Evolutionary conservation across 2,797 vertebrate genomes (phyloP).

Genomic region (Cynodonichthys magdalenae): DNA sequence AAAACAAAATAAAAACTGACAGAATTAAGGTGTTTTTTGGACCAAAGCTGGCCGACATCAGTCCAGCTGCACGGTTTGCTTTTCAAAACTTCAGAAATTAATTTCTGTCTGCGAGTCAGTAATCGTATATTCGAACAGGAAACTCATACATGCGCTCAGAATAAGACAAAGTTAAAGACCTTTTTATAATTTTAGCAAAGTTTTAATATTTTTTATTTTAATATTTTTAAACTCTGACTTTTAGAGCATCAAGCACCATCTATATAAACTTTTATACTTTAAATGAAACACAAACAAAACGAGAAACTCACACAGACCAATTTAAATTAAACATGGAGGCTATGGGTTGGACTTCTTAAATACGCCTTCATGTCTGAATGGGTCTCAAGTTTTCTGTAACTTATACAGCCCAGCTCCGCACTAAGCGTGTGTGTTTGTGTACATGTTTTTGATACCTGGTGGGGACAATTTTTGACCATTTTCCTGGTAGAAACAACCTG

Average conservation of each 20-base stretch:
- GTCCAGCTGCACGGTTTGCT: slow-evolving; percentile 33
- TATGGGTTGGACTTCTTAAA: slow-evolving; percentile 68
- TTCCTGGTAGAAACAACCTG: too few relatives aligned
- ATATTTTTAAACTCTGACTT: not conserved
- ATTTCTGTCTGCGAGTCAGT: slow-evolving; percentile 28
- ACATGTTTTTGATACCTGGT: not conserved
- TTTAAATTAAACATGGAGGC: slow-evolving; percentile 16
- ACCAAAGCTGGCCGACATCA: slow-evolving; percentile 7
- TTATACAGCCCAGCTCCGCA: slow-evolving; percentile 78
- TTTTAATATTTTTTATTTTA: too few relatives aligned
- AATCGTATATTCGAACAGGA: slow-evolving; percentile 26
- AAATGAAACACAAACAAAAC: not conserved
- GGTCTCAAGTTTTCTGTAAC: slow-evolving; percentile 82
- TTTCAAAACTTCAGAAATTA: slow-evolving; percentile 32
- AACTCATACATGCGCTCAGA: slow-evolving; percentile 7
- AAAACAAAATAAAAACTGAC: slow-evolving; percentile 63
- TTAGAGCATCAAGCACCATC: not conserved
- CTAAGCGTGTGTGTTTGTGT: slow-evolving; percentile 26
- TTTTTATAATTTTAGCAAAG: not conserved
- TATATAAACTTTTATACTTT: not conserved
- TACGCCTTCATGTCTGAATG: slow-evolving; percentile 85
- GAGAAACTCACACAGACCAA: not conserved
- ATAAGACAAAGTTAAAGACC: not conserved
- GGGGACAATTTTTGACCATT: too few relatives aligned
- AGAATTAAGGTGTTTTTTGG: slow-evolving; percentile 41